Evolutionary conservation across 2,888 invertebrate species (phyloP).

Genomic region (Priocnemis perturbator): DNA sequence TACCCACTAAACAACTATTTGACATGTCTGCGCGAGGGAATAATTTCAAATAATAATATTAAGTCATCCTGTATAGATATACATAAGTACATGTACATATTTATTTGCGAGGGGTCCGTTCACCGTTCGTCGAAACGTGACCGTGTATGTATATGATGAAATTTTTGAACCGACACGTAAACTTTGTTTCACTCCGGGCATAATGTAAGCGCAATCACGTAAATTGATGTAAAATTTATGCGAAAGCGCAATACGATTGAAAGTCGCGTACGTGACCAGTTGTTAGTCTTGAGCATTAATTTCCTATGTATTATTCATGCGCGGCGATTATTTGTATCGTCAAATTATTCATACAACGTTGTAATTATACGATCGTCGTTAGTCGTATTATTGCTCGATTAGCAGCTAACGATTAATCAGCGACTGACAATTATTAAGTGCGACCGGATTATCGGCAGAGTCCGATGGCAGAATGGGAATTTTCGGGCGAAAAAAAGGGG

Average conservation of each 20-base stretch:
- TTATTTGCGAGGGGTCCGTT: too few species aligned
- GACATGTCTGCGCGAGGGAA: too few species aligned
- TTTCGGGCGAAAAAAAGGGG: too few species aligned
- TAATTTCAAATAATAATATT: too few species aligned
- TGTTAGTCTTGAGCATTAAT: conserved; percentile 53
- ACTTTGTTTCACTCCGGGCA: background rate
- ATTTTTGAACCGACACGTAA: too few species aligned
- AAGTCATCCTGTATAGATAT: too few species aligned
- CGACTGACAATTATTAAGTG: conserved; percentile 48
- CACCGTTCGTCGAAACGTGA: too few species aligned
- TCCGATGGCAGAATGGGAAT: too few species aligned
- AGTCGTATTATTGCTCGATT: conserved; percentile 57
- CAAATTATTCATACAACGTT: conserved; percentile 49
- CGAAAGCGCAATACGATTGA: conserved; percentile 12
- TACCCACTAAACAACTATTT: too few species aligned
- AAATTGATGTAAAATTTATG: conserved; percentile 16
- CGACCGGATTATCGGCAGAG: conserved; percentile 12
- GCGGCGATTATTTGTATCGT: conserved; percentile 35
- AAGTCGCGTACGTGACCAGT: conserved; percentile 27
- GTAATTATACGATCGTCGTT: conserved; percentile 52
- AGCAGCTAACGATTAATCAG: conserved; percentile 53
- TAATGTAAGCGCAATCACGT: conserved; percentile 25
- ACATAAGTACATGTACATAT: too few species aligned
- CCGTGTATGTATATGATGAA: too few species aligned
- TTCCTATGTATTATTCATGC: conserved; percentile 52